Evolutionary conservation across 2,113 vertebrate species (phyloP).

Genomic region (Mohoua ochrocephala): DNA sequence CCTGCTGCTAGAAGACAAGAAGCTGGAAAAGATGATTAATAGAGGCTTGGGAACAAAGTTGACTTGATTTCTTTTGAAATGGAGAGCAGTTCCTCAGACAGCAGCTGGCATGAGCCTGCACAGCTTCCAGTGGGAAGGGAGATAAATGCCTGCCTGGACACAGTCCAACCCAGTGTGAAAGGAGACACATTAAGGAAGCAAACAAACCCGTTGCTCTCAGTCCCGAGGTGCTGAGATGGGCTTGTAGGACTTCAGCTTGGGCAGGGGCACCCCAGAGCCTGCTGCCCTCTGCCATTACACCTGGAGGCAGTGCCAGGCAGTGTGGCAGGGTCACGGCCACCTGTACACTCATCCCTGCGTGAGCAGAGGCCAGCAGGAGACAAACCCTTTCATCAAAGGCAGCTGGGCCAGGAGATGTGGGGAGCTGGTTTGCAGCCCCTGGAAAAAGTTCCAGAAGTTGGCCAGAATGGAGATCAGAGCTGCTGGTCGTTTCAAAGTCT

Average conservation of each 20-base stretch:
- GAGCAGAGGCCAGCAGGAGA: not conserved
- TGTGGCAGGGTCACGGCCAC: not conserved
- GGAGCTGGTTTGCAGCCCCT: not conserved
- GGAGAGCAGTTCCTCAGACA: conserved; percentile 28
- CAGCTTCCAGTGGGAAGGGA: conserved; percentile 16
- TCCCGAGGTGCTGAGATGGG: not conserved
- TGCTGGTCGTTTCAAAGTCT: not conserved
- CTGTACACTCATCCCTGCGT: not conserved
- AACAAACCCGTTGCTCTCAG: not conserved
- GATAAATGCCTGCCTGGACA: conserved; percentile 8
- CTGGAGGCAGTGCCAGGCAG: not conserved
- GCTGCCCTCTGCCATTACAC: not conserved
- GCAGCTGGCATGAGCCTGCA: not conserved
- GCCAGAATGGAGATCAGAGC: not conserved
- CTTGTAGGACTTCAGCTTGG: not conserved
- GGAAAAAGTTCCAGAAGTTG: not conserved
- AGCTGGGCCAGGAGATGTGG: not conserved
- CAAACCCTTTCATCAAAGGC: not conserved
- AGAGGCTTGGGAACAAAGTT: conserved; percentile 1
- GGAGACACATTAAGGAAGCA: not conserved
- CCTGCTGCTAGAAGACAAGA: not conserved
- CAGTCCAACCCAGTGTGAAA: not conserved
- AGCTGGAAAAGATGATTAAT: not conserved
- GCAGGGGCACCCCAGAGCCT: not conserved
- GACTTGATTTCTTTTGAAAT: conserved; percentile 18